Conservation (phyloP, 2,113 vertebrate species). For the Colius striatus region DNA sequence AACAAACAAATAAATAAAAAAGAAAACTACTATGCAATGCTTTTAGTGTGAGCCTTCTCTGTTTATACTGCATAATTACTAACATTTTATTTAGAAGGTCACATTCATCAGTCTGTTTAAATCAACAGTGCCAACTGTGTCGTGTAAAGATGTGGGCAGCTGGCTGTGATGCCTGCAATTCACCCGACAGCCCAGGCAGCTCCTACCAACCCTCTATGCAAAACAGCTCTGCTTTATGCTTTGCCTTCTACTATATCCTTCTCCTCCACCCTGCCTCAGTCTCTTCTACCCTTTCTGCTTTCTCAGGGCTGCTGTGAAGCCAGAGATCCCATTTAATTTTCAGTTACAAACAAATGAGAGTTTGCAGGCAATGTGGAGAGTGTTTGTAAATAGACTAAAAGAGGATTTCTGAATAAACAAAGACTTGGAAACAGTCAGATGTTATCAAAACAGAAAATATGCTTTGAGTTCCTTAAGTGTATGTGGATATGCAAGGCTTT, state of each 20-base stretch:
- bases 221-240: not conserved
- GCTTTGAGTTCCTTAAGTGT: not conserved
- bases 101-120: conserved; percentile 29
- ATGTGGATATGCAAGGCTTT: not conserved
- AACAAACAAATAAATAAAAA: conserved; percentile 1
- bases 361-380: not conserved
- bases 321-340: not conserved
- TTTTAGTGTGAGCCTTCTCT: not conserved
- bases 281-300: not conserved
- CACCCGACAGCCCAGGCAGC: not conserved
- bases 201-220: not conserved
- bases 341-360: not conserved
- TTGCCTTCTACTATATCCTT: not conserved
- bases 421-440: not conserved
- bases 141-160: not conserved
- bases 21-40: not conserved
- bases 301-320: not conserved
- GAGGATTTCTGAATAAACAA: not conserved
- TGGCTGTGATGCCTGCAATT: not conserved
- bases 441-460: not conserved
- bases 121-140: not conserved
- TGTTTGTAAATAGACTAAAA: not conserved
- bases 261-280: not conserved
- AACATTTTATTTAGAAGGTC: conserved; percentile 6
- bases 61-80: not conserved